phyloP scores from a whole-genome alignment of 2,888 invertebrate species.

The Thecophora atra region DNA sequence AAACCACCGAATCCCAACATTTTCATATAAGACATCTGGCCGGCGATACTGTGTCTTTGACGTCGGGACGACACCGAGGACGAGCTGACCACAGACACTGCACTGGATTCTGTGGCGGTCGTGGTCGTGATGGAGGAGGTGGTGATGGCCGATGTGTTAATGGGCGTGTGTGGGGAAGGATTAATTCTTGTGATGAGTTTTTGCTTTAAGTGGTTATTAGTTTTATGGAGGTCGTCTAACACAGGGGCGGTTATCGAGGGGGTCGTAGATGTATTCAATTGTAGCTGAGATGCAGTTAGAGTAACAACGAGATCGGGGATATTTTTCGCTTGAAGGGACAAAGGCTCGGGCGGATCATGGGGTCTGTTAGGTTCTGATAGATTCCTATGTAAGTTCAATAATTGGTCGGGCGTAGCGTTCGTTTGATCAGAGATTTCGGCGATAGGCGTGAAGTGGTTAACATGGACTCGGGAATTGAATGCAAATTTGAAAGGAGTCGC shows the following conservation, averaged over 20 bases:
- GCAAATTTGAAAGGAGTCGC: slow-evolving; percentile 53
- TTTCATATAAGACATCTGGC: slow-evolving; percentile 94
- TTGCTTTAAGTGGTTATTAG: slow-evolving; percentile 46
- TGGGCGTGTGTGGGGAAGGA: slow-evolving; percentile 30
- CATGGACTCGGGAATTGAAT: slow-evolving; percentile 32
- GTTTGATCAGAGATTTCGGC: slow-evolving; percentile 49
- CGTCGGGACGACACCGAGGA: slow-evolving; percentile 72
- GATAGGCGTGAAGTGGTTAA: slow-evolving; percentile 55
- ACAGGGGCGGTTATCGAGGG: slow-evolving; percentile 1
- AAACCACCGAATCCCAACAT: slow-evolving; percentile 81
- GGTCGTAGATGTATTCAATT: slow-evolving; percentile 19
- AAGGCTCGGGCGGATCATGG: slow-evolving; percentile 29
- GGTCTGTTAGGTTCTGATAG: background rate
- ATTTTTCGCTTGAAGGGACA: background rate
- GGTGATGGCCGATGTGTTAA: slow-evolving; percentile 34
- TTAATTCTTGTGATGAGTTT: slow-evolving; percentile 40
- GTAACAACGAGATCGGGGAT: slow-evolving; percentile 33
- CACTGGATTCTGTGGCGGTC: slow-evolving; percentile 62
- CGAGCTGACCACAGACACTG: slow-evolving; percentile 60
- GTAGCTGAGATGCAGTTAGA: slow-evolving; percentile 31
- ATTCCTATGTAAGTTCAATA: background rate
- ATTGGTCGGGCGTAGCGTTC: background rate
- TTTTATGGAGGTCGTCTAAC: slow-evolving; percentile 26
- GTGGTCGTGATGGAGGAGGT: slow-evolving; percentile 42
- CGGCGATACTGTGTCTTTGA: slow-evolving; percentile 95